These are phyloP conservation scores for Drosophila neutralis DNA, from an alignment of 2,888 invertebrate species.

Conservation along the genomic window DNA sequence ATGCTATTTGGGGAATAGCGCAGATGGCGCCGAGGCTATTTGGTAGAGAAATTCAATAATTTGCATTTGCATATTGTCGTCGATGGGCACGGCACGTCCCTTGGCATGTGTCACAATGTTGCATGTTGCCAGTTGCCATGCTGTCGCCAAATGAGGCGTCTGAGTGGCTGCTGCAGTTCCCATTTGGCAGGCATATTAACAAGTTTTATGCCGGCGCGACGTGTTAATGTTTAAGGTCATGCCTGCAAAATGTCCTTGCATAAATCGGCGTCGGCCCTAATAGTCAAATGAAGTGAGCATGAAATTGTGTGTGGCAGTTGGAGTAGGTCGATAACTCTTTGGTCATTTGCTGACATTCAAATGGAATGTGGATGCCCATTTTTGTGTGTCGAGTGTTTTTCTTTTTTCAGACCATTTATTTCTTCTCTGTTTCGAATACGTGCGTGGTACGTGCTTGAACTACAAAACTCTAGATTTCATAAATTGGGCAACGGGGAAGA, in stretches of 20 bases:
- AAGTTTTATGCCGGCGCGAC: constrained; percentile 64
- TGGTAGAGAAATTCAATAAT: constrained; percentile 62
- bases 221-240: constrained; percentile 55
- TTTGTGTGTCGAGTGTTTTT: constrained; percentile 54
- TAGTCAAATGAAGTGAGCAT: background rate
- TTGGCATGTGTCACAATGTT: constrained; percentile 33
- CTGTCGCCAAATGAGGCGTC: constrained; percentile 38
- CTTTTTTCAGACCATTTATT: constrained; percentile 23
- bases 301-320: constrained; percentile 27
- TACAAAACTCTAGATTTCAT: constrained; percentile 65
- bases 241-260: constrained; percentile 34
- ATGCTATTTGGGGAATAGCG: constrained; percentile 21
- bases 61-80: constrained; percentile 68
- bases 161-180: constrained; percentile 38
- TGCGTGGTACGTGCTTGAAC: constrained; percentile 77
- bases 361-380: constrained; percentile 65
- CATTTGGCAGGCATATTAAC: constrained; percentile 53
- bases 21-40: constrained; percentile 13
- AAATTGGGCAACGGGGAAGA: constrained; percentile 64
- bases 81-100: constrained; percentile 28
- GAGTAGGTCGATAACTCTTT: constrained; percentile 44
- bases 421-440: constrained; percentile 13
- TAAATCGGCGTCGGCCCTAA: constrained; percentile 21
- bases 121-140: constrained; percentile 9
- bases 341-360: constrained; percentile 48